Evolutionary conservation across 2,888 invertebrate species (phyloP).

Genomic region (Tortricodes alternella): DNA sequence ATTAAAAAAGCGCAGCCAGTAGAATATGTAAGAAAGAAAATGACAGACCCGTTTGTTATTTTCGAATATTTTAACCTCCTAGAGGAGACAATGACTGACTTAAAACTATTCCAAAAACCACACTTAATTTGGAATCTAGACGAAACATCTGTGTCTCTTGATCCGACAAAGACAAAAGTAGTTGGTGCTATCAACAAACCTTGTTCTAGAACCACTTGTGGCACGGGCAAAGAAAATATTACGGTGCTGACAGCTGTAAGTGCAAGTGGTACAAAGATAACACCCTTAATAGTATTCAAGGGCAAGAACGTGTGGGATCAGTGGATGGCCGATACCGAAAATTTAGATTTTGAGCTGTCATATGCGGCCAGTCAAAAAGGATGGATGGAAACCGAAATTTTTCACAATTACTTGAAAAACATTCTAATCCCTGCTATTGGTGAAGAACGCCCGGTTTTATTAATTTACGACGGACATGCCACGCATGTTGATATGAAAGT

Average conservation of each 20-base stretch:
- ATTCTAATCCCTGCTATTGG: constrained; percentile 12
- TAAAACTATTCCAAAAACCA: too few species aligned
- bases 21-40: too few species aligned
- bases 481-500: constrained; percentile 5
- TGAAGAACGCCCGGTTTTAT: not conserved
- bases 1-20: constrained; percentile 17
- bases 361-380: constrained; percentile 48
- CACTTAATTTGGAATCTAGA: too few species aligned
- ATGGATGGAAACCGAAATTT: constrained; percentile 4
- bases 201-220: too few species aligned
- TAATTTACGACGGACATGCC: constrained; percentile 7
- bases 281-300: constrained; percentile 35
- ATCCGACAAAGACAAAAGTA: too few species aligned
- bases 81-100: too few species aligned
- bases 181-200: too few species aligned
- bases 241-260: constrained; percentile 33
- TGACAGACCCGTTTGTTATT: too few species aligned
- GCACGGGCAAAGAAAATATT: too few species aligned
- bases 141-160: too few species aligned
- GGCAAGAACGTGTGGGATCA: constrained; percentile 30
- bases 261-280: constrained; percentile 35
- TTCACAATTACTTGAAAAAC: constrained; percentile 6
- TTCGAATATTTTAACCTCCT: too few species aligned
- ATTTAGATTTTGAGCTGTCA: constrained; percentile 41
- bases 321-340: constrained; percentile 33